Percentiles rank a stretch among this genome's conserved stretches.
Conservation (phyloP, 2,888 invertebrate species). For the Melinaea menophilus region DNA sequence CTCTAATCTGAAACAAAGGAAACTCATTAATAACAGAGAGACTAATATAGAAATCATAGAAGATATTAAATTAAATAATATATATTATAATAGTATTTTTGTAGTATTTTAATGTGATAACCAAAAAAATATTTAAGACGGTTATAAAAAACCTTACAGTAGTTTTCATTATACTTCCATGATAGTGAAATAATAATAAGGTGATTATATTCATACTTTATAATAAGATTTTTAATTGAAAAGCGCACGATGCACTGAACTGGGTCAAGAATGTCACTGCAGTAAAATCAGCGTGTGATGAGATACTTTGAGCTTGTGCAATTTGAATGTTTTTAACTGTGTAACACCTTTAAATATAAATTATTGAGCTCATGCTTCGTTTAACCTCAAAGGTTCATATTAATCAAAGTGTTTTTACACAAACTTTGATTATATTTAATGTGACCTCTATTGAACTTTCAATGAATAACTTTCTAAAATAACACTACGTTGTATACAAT, state of each 20-base stretch:
- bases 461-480: too few species aligned
- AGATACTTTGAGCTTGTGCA: slow-evolving; percentile 11
- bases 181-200: neutral
- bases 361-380: too few species aligned
- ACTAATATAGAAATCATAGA: neutral
- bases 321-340: slow-evolving; percentile 25
- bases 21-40: slow-evolving; percentile 13
- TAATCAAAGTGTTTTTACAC: too few species aligned
- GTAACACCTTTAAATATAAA: too few species aligned
- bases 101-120: neutral
- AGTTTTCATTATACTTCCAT: neutral
- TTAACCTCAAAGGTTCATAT: too few species aligned
- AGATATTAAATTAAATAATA: too few species aligned
- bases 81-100: too few species aligned
- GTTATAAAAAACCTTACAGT: neutral
- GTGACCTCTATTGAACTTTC: too few species aligned
- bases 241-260: slow-evolving; percentile 12
- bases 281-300: slow-evolving; percentile 16
- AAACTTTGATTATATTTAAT: too few species aligned
- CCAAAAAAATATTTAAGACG: neutral
- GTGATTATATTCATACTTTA: neutral
- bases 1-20: slow-evolving; percentile 55
- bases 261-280: slow-evolving; percentile 15
- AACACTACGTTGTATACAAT: too few species aligned
- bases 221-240: slow-evolving; percentile 11